These are phyloP conservation scores for Scaptomyza caliginosa DNA, from an alignment of 2,888 invertebrate species.

Conservation along the genomic window DNA sequence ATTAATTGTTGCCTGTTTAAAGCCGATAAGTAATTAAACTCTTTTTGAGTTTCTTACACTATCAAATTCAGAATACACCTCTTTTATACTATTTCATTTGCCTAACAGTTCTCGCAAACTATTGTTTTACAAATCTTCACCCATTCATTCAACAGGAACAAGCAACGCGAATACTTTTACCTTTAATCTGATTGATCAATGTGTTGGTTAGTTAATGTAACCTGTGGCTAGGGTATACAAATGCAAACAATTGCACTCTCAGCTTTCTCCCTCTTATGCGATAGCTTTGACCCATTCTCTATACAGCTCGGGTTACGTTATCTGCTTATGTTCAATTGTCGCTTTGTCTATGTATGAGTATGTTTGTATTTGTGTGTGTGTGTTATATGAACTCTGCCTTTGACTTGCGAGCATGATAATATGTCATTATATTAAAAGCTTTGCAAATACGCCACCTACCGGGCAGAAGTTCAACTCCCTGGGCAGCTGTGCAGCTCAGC, in stretches of 20 bases:
- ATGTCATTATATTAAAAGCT: slow-evolving; percentile 81
- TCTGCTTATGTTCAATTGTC: slow-evolving; percentile 52
- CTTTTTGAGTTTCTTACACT: too few relatives aligned
- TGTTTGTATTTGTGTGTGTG: slow-evolving; percentile 16
- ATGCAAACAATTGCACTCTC: slow-evolving; percentile 20
- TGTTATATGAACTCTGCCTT: slow-evolving; percentile 41
- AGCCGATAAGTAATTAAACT: too few relatives aligned
- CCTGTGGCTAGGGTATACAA: slow-evolving; percentile 10
- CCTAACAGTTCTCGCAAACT: neutral
- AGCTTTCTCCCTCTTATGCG: neutral
- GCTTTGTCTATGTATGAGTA: slow-evolving; percentile 4
- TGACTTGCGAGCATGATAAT: slow-evolving; percentile 72
- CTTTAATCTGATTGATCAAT: neutral
- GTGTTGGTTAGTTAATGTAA: slow-evolving; percentile 10
- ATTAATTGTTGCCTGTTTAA: too few relatives aligned
- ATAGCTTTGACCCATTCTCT: slow-evolving; percentile 2
- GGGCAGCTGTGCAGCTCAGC: slow-evolving; percentile 34
- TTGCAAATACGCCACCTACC: slow-evolving; percentile 74
- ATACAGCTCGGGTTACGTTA: slow-evolving; percentile 11
- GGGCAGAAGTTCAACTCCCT: slow-evolving; percentile 56
- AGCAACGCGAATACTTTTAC: neutral
- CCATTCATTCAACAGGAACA: neutral
- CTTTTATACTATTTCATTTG: too few relatives aligned
- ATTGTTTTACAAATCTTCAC: neutral
- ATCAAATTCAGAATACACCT: too few relatives aligned